Evolutionary conservation across 2,797 vertebrate genomes (phyloP), one percentile per base, ranked within the genome.

Genomic region (Phataginus tricuspis): DNA sequence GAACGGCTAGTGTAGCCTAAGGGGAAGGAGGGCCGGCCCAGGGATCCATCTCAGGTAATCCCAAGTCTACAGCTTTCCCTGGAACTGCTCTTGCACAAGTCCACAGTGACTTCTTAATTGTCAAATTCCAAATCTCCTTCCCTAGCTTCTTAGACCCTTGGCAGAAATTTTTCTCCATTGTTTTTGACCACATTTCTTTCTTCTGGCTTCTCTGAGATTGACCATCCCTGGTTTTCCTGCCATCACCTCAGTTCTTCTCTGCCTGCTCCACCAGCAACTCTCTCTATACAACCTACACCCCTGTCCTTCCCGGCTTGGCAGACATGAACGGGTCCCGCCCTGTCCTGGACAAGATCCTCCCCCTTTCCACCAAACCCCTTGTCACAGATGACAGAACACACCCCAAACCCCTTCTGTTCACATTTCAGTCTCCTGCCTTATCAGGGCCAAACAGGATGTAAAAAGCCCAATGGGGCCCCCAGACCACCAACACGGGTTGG

Each of bases 1-100:
- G 8, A 79, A 5, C 19, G 3, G 51, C 49, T 55, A 7, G 0
- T 15, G 2, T 10, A 0, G 15, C 29, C 4, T 29, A 9, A 4
- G 45, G 45, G 61, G 21, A 66, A 55, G n/a, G 15, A 59, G 31
- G 42, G 2, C 10, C 4, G 21, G 15, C 49, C 42, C 34, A 12
- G 2, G 4, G 1, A 19, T 5, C 25, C 14, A 18, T 61, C 27
- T 4, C 14, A 6, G 37, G 45, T 27, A 49, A 27, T 27, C 39
- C 55, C n/a, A 19, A 12, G n/a, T 82, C 15, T n/a, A 12, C 14
- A 25, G 2, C 2, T 59, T 37, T 29, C n/a, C 39, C 21, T 15
- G 27, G 34, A 89, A 49, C 49, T 53, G 4, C 10, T 90, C 45
- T 74, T 82, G 79, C n/a, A 7, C 59, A 64, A 45, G 53, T 79